phyloP scores from a whole-genome alignment of 2,888 invertebrate species.

The Eubasilissa splendida region DNA sequence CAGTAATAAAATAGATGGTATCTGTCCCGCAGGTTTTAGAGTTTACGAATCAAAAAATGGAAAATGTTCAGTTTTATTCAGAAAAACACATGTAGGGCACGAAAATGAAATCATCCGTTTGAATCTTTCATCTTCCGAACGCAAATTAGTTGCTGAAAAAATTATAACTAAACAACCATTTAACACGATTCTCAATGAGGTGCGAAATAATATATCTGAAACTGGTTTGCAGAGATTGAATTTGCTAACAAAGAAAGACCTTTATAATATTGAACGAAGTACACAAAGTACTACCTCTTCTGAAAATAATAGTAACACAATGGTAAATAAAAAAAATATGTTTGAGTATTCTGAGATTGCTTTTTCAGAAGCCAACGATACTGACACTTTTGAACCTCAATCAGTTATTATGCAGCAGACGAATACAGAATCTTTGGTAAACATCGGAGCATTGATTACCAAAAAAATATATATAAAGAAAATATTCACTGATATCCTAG shows the following conservation, averaged over 20 bases:
- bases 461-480: neutral
- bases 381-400: neutral
- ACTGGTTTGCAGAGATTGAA: slow-evolving; percentile 20
- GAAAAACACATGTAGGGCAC: slow-evolving; percentile 41
- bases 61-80: slow-evolving; percentile 30
- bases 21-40: slow-evolving; percentile 36
- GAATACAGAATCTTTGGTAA: neutral
- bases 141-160: slow-evolving; percentile 29
- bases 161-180: slow-evolving; percentile 4
- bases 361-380: neutral
- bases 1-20: slow-evolving; percentile 39
- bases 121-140: slow-evolving; percentile 19
- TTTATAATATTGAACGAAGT: slow-evolving; percentile 27
- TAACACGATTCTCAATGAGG: slow-evolving; percentile 21
- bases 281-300: neutral
- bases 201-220: neutral
- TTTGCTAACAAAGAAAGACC: slow-evolving; percentile 37
- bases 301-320: neutral
- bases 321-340: neutral
- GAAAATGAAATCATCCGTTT: slow-evolving; percentile 6
- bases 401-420: neutral
- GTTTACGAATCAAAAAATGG: slow-evolving; percentile 30
- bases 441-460: too few relatives aligned
- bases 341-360: slow-evolving; percentile 4
- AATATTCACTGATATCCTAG: neutral